Base-by-base conservation (phyloP, 2,888 invertebrate genomes). In the Polymixis lichenea region DNA sequence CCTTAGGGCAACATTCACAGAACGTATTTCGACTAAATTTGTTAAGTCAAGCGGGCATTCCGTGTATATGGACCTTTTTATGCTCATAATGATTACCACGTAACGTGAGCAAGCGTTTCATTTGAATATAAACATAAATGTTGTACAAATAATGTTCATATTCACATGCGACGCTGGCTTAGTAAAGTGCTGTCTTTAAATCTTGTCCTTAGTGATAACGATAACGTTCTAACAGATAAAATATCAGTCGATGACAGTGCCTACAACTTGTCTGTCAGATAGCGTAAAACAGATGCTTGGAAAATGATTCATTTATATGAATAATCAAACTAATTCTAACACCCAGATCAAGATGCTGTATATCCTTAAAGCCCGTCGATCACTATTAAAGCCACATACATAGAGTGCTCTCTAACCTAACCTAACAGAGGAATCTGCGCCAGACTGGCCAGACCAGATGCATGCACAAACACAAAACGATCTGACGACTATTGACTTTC, bases 231-330 rank as follows among this genome's bases (percentile, higher is more conserved):
- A 15, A 28, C 19, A 22, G 51, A 74, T 74, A 51, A 28, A 60
- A 43, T 28, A 60, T 60, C 60, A 51, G 51, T 43, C 38, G 38
- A 46, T 55, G 43, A 38, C n/a, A 43, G 38, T 28, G 28, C 19
- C 38, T 60, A 51, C 58, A 46, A 28, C 22, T 46, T 79, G 25
- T 32, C 46, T 55, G 7, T 22, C 32, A 53, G 53, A 80, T 72
- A 53, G 22, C 32, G n/a, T 72, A 9, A 43, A 67, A 28, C 25
- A 38, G 6, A 28, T 56, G 2, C 32, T 56, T 56, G 13, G 0
- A 38, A 69, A 55, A 58, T 49, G 2, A 77, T 25, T 64, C 55
- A 58, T 22, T 43, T 60, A 8, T 19, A n/a, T 60, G 15, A 61
- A 43, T 38, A 43, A 28, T 22, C 51, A 28, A 1, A 60, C 28